Evolutionary conservation across 2,888 invertebrate genomes (phyloP), one percentile per base, ranked within the genome.

Genomic region (Drosophila demipolita): DNA sequence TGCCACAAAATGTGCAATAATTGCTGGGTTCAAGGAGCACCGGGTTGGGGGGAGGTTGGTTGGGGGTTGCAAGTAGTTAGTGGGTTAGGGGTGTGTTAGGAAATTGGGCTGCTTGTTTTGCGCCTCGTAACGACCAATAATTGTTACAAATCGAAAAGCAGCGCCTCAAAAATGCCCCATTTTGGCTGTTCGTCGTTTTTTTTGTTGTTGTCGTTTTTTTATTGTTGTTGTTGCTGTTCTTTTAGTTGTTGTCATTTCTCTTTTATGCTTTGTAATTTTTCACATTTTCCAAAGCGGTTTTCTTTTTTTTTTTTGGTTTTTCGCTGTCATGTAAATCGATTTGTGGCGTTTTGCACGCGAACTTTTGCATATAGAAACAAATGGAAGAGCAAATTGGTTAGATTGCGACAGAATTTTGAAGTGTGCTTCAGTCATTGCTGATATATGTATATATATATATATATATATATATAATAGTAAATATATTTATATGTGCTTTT

Each of bases 341-440:
- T 83, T 80, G 78, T 83, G 67, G 83, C 83, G 85, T 82, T 84
- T 60, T 69, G 78, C 84, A 84, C 84, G 84, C 85, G 71, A 78
- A 50, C 73, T 45, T 60, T 60, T 40, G 26, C 36, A 52, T 69
- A 73, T 50, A 59, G 58, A 66, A 69, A 66, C 73, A 73, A 67
- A 65, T 65, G 54, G 49, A 63, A 35, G 49, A 52, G 61, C 50
- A 78, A 76, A 80, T 80, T 80, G 78, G 73, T 71, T 78, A 36
- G 66, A 75, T 80, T 73, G 65, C 36, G 69, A 53, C 65, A 67
- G 60, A 66, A 58, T 69, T 76, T 66, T 67, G 76, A 79, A 76
- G 79, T 48, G 80, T 77, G 59, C 79, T 79, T 63, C 75, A 75
- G 45, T 49, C 42, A 63, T 53, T 57, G 8, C 20, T 33, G 23